Base-by-base conservation (phyloP, 2,113 vertebrate genomes). In the Leptobrachium ailaonicum region DNA sequence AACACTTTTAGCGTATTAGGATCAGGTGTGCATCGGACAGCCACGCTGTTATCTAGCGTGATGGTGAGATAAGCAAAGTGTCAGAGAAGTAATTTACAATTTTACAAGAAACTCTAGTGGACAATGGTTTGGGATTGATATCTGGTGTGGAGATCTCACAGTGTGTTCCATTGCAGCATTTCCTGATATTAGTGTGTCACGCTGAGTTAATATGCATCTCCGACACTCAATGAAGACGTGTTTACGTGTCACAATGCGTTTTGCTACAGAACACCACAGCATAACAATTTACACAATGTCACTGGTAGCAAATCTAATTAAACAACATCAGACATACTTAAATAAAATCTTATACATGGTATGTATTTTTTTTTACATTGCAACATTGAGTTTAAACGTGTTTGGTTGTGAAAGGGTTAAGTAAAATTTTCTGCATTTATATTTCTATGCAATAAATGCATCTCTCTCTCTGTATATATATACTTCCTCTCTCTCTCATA, bases 211-310 rank as follows among this genome's bases (percentile, higher is more conserved):
- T 56, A 56, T 56, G 20, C 20, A 40, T 41, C 47, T 54, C 8
- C 20, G 41, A 5, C 12, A 13, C 32, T 40, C 70, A 20, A 41
- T 72, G 32, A 41, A 72, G 70, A 72, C 50, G 68, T 47, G 6
- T 69, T 69, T 20, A 71, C 12, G 47, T 72, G 70, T 71, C 70
- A 72, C 70, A 72, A 41, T 72, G 20, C 14, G 68, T 71, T 71
- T 50, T n/a, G 43, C 68, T 50, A 50, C 13, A 32, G 68, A 43
- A 13, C 13, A 14, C 44, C n/a, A 43, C 41, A 4, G 2, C 44
- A 71, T 71, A 50, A 71, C 5, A 40, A 32, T 64, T 64, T 6
- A 45, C 50, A 71, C 5, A 40, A 32, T 64, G 20, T 32, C 62
- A 32, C n/a, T 64, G 62, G n/a, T 5, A 64, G 40, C 4, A 60